phyloP scores from a whole-genome alignment of 2,888 invertebrate genomes.

The Atrina japonica region DNA sequence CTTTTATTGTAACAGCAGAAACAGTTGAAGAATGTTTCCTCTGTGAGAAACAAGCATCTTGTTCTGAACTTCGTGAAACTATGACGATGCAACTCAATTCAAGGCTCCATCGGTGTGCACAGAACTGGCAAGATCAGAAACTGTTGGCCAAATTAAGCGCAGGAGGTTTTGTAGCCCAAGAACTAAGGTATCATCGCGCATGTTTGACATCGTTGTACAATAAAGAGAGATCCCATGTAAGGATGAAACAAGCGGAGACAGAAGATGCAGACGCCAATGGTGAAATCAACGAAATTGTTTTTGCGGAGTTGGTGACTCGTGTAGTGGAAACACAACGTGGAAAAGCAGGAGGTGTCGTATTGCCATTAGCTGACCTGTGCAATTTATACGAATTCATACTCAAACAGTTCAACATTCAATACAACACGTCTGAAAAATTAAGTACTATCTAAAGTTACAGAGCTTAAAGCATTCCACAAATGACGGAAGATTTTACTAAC shows the following conservation, averaged over 20 bases:
- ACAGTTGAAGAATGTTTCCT: conserved; percentile 36
- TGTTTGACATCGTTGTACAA: conserved; percentile 49
- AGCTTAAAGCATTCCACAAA: conserved; percentile 48
- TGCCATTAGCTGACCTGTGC: conserved; percentile 45
- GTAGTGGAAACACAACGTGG: conserved; percentile 35
- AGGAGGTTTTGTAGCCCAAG: conserved; percentile 56
- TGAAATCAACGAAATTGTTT: conserved; percentile 13
- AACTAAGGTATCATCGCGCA: conserved; percentile 49
- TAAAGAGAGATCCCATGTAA: conserved; percentile 32
- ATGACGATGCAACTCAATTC: too few species aligned
- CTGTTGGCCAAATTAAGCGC: conserved; percentile 47
- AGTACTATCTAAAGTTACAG: conserved; percentile 45
- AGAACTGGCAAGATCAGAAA: conserved; percentile 47
- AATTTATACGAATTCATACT: conserved; percentile 44
- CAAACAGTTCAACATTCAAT: conserved; percentile 37
- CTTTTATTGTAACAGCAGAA: background rate
- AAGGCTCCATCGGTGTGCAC: conserved; percentile 47
- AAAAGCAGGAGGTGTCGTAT: conserved; percentile 31
- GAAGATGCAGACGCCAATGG: background rate
- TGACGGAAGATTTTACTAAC: conserved; percentile 50
- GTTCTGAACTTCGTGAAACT: too few species aligned
- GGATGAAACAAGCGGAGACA: background rate
- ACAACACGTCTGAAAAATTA: conserved; percentile 38
- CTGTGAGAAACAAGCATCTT: conserved; percentile 34
- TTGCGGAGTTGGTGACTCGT: conserved; percentile 47